Conservation (phyloP, 2,888 invertebrate species). For the Cheilosia grossa region DNA sequence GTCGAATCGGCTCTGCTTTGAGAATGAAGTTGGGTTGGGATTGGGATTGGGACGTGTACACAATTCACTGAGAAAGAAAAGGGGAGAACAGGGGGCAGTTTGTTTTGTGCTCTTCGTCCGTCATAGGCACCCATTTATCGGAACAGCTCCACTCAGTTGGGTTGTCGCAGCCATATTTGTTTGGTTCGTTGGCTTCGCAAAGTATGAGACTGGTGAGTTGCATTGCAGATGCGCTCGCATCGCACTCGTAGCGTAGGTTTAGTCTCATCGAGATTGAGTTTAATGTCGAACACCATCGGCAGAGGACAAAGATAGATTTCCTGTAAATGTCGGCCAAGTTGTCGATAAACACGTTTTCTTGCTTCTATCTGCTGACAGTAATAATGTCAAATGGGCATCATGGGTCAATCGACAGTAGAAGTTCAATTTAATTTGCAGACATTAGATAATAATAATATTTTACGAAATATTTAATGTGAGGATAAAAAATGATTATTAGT, state of each 20-base stretch:
- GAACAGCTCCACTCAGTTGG: background rate
- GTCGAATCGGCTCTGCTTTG: constrained; percentile 3
- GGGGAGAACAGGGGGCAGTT: constrained; percentile 12
- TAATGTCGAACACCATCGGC: constrained; percentile 1
- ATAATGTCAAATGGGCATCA: constrained; percentile 4
- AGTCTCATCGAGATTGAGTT: background rate
- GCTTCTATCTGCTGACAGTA: background rate
- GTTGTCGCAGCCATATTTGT: constrained; percentile 32
- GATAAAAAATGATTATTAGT: too few relatives aligned
- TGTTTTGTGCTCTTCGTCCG: constrained; percentile 6
- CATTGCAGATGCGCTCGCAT: constrained; percentile 1
- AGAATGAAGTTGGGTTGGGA: constrained; percentile 3
- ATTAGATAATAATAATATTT: too few relatives aligned
- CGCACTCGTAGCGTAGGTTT: background rate
- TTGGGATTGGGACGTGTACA: background rate
- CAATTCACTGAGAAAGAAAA: background rate
- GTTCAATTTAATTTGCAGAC: background rate
- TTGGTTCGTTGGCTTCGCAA: constrained; percentile 18
- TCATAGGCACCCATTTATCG: background rate
- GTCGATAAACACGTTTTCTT: background rate
- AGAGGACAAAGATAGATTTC: constrained; percentile 1
- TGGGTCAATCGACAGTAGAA: constrained; percentile 1
- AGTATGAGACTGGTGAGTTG: constrained; percentile 7
- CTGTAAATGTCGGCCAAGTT: constrained; percentile 21
- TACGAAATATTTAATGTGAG: too few relatives aligned